Evolutionary conservation across 2,888 invertebrate genomes (phyloP), one percentile per base, ranked within the genome.

Genomic region (Hirtodrosophila confusa): DNA sequence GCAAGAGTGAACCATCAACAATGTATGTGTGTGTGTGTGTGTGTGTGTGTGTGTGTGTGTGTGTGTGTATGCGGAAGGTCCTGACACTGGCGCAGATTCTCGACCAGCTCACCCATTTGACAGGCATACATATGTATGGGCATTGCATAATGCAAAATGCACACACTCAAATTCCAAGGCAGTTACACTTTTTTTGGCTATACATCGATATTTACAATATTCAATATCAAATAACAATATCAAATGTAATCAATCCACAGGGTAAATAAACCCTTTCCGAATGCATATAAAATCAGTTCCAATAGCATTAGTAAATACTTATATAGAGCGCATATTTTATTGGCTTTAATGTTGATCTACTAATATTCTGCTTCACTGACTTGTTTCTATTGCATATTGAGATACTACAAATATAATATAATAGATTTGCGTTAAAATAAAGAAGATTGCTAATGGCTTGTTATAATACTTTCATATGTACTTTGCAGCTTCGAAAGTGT

Each of bases 141-240:
- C 45, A 53, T 60, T 71, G 60, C 67, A 61, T 71, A 48, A 72
- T 56, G 67, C 58, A 70, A 58, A 70, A 70, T 65, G 71, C 44
- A 66, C 41, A 69, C 64, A 69, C 64, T 56, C 17, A 50, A 67
- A 33, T 51, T 48, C 33, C 23, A 53, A 56, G 43, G 37, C 56
- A 37, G 47, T 10, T 57, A 57, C 36, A 31, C 7, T 37, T n/a
- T n/a, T 8, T 51, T 29, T 37, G 10, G 17, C 7, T 8, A 27
- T 43, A 37, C 44, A 51, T 4, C 41, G 23, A 2, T 12, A 29
- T 8, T 24, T 39, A 6, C 49, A 29, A 45, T 45, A 36, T 58
- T 27, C 1, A 31, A 17, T 5, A 9, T 0, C 6, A 12, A 17
- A 40, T 9, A n/a, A 7, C 12, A 43, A 10, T 8, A 29, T 12